A percentile compares a stretch with the other conserved stretches of the same genome.
Conservation (phyloP, 2,113 vertebrate genomes). For the Clinocottus analis region DNA sequence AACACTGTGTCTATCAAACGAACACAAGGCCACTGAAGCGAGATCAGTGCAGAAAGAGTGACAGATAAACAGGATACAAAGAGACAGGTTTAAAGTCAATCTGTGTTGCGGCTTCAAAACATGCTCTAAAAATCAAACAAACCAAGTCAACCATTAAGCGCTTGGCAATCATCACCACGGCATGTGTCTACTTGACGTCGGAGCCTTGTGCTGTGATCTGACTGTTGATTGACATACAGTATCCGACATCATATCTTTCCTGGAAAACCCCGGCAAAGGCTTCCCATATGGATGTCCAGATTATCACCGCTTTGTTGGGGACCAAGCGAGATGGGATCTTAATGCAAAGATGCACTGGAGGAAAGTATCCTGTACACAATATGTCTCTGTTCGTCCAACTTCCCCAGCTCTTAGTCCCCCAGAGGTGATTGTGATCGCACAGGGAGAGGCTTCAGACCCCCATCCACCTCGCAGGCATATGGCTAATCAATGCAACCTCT, state of each 20-base stretch:
- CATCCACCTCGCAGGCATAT: constrained; percentile 54
- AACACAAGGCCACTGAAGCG: constrained; percentile 34
- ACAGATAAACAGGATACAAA: constrained; percentile 25
- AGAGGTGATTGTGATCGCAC: constrained; percentile 38
- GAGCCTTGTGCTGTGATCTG: constrained; percentile 19
- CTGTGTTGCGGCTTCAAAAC: constrained; percentile 30
- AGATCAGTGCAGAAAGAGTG: neutral
- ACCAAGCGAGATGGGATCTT: constrained; percentile 37
- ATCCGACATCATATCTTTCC: constrained; percentile 37
- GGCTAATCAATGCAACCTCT: constrained; percentile 76
- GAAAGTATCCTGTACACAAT: constrained; percentile 30
- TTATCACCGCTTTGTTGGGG: constrained; percentile 47
- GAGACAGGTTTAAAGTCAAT: constrained; percentile 47
- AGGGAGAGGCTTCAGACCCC: constrained; percentile 38
- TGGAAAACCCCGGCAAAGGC: constrained; percentile 34
- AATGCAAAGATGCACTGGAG: constrained; percentile 63
- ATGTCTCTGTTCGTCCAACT: constrained; percentile 30
- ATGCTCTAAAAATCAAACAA: constrained; percentile 17
- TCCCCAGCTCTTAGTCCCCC: constrained; percentile 41
- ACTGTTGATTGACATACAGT: constrained; percentile 31
- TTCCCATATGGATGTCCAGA: constrained; percentile 26
- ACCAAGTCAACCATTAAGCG: constrained; percentile 11
- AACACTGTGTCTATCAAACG: constrained; percentile 33
- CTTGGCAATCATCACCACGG: neutral
- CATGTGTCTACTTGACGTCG: neutral